Percentiles rank a stretch among this genome's conserved stretches.
Evolutionary conservation across 2,113 vertebrate genomes (phyloP).

Genomic region (Loxodonta africana): DNA sequence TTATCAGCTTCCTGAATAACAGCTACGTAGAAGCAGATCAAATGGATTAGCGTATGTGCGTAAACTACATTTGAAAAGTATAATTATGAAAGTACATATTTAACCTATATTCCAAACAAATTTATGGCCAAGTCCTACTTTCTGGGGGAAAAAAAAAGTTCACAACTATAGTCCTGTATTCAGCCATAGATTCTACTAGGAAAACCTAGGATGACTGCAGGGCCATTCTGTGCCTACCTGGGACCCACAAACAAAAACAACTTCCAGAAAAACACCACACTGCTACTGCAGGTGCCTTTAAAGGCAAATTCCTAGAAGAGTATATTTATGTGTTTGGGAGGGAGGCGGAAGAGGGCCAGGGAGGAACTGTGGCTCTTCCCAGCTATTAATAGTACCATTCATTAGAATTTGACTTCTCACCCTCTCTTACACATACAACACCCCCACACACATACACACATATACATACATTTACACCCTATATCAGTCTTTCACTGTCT

Average conservation of each 20-base stretch:
- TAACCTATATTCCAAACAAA: slow-evolving; percentile 34
- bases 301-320: slow-evolving; percentile 43
- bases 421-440: not conserved
- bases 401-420: slow-evolving; percentile 4
- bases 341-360: not conserved
- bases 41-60: not conserved
- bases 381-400: not conserved
- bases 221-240: slow-evolving; percentile 18
- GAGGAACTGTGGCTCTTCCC: slow-evolving; percentile 4
- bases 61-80: slow-evolving; percentile 44
- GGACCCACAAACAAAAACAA: not conserved
- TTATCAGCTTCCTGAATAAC: not conserved
- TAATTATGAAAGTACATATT: slow-evolving; percentile 20
- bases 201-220: slow-evolving; percentile 41
- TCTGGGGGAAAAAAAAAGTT: not conserved
- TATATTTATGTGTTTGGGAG: not conserved
- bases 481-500: not conserved
- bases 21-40: slow-evolving; percentile 43
- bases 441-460: not conserved
- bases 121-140: slow-evolving; percentile 23
- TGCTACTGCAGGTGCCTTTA: slow-evolving; percentile 1
- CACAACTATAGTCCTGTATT: slow-evolving; percentile 17
- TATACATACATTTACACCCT: not conserved
- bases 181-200: slow-evolving; percentile 16
- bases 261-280: not conserved